A percentile compares a stretch with the other conserved stretches of the same genome.
Conservation (phyloP, 64 coral and sea anemone species). For the Acropora tenuis region DNA sequence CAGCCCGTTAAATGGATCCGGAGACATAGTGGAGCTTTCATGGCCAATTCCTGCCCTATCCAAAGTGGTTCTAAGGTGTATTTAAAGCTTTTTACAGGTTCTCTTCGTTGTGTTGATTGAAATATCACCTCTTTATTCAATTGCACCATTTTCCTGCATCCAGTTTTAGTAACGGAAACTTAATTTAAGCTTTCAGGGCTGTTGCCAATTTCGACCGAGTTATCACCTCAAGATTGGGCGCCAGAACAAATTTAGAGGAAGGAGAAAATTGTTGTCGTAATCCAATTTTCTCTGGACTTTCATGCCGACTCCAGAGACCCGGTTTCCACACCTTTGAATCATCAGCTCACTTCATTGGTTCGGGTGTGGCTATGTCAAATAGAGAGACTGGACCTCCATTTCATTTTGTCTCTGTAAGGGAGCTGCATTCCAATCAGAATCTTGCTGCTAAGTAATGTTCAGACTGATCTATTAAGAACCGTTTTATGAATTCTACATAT, state of each 20-base stretch:
- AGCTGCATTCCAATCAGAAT: background rate
- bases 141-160: background rate
- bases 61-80: background rate
- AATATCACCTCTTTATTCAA: background rate
- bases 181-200: background rate
- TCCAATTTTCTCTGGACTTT: background rate
- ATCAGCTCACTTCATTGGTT: background rate
- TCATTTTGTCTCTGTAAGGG: background rate
- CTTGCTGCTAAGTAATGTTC: background rate
- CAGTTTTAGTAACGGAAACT: background rate
- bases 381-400: background rate
- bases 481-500: background rate
- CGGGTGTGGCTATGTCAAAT: background rate
- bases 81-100: background rate
- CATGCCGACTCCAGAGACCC: background rate
- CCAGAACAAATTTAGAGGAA: background rate
- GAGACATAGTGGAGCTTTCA: background rate
- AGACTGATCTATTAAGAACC: background rate
- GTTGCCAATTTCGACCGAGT: background rate
- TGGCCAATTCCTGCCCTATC: background rate
- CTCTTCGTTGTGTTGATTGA: background rate
- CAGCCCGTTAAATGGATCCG: background rate
- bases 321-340: background rate
- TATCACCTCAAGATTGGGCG: background rate
- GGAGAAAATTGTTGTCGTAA: background rate